These are phyloP conservation scores for Galleria mellonella DNA, from an alignment of 1,140 invertebrate genomes.

Conservation along the genomic window DNA sequence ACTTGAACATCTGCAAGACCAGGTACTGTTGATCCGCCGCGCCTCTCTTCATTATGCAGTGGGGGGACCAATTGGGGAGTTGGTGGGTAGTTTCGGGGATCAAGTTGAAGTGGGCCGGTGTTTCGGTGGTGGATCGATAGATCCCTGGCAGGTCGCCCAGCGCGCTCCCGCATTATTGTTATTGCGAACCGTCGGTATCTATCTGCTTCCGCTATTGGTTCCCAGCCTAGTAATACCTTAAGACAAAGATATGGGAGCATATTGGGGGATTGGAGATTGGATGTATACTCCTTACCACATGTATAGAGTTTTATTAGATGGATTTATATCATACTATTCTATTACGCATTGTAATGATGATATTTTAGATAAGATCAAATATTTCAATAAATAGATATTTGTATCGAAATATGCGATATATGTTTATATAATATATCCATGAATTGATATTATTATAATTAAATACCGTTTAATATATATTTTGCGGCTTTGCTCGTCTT, in stretches of 20 bases:
- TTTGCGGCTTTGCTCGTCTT: no score
- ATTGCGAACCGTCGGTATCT: conserved; percentile 62
- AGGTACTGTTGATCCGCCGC: conserved; percentile 32
- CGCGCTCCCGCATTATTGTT: conserved; percentile 67
- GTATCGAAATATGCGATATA: no score
- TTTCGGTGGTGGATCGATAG: conserved; percentile 52
- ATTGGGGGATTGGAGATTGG: background rate
- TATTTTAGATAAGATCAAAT: background rate
- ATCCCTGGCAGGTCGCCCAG: conserved; percentile 67
- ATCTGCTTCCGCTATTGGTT: conserved; percentile 53
- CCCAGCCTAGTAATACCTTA: conserved; percentile 52
- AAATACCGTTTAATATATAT: no score
- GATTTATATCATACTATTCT: conserved; percentile 4
- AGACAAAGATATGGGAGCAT: conserved; percentile 44
- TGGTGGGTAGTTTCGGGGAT: conserved; percentile 41
- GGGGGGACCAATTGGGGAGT: conserved; percentile 24
- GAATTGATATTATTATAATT: no score
- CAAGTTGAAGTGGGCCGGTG: conserved; percentile 41
- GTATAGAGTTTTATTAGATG: conserved; percentile 4
- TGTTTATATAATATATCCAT: no score
- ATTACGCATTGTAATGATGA: conserved; percentile 2
- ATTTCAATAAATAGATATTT: no score
- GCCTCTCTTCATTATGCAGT: conserved; percentile 23
- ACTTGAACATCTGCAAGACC: conserved; percentile 52
- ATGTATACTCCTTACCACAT: conserved; percentile 3